Percentiles rank a stretch among this genome's conserved stretches.
phyloP scores from a whole-genome alignment of 2,113 vertebrate species.

The Ascaphus truei region DNA sequence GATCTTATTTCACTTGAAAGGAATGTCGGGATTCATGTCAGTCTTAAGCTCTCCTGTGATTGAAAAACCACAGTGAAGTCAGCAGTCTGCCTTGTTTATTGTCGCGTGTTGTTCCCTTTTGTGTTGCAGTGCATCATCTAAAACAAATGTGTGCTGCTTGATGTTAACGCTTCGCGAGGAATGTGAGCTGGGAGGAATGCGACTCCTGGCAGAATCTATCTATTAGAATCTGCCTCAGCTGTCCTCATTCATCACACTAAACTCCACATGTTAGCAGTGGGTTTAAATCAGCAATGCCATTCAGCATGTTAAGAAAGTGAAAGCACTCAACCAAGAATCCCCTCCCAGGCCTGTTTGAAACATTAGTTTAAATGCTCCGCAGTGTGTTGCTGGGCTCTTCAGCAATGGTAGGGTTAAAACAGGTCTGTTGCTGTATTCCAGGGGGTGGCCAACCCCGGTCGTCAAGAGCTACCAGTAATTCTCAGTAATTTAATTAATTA shows the following conservation, averaged over 20 bases:
- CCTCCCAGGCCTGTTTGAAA: too few species aligned
- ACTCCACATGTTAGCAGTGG: not conserved
- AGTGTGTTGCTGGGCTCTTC: too few species aligned
- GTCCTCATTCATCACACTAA: slow-evolving; percentile 23
- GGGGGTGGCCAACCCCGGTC: too few species aligned
- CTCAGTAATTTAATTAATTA: too few species aligned
- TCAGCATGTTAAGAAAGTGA: too few species aligned
- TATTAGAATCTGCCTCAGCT: not conserved
- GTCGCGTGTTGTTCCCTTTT: not conserved
- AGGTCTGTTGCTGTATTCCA: too few species aligned
- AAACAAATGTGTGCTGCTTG: not conserved
- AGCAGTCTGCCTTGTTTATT: not conserved
- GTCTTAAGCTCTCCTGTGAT: not conserved
- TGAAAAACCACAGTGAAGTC: not conserved
- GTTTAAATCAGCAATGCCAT: not conserved
- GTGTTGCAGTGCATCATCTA: not conserved
- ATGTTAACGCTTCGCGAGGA: not conserved
- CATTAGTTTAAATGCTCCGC: too few species aligned
- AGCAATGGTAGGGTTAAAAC: too few species aligned
- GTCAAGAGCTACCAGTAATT: too few species aligned
- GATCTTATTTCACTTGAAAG: not conserved
- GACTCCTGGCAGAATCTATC: not conserved
- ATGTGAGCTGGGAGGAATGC: slow-evolving; percentile 19
- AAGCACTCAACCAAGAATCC: too few species aligned
- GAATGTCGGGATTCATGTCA: not conserved